These are phyloP conservation scores for Drosophila lini DNA, from an alignment of 1,140 invertebrate genomes.

Conservation along the genomic window DNA sequence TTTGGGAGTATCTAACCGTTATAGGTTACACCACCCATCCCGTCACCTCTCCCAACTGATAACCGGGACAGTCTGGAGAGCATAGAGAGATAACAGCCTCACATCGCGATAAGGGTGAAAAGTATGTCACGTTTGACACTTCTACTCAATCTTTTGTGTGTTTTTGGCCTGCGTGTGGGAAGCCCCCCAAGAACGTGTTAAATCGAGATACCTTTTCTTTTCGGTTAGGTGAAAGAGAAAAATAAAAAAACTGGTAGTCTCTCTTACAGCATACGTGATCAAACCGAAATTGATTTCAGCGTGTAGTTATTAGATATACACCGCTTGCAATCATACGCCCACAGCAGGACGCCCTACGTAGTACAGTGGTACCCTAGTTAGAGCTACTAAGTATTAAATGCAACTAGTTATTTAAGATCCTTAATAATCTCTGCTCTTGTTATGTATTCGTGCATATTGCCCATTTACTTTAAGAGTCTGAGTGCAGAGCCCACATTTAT, in stretches of 20 bases:
- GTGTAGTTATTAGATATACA: constrained; percentile 63
- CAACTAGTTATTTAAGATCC: not conserved
- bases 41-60: constrained; percentile 26
- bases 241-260: constrained; percentile 9
- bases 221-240: constrained; percentile 19
- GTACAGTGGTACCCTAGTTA: constrained; percentile 9
- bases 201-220: constrained; percentile 49
- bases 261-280: constrained; percentile 58
- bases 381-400: not conserved
- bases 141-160: constrained; percentile 26
- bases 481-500: constrained; percentile 3
- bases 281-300: constrained; percentile 64
- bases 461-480: not conserved
- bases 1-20: constrained; percentile 1
- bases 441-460: not conserved
- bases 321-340: constrained; percentile 25
- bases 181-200: constrained; percentile 50
- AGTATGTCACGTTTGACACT: constrained; percentile 75
- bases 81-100: constrained; percentile 56
- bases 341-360: constrained; percentile 9
- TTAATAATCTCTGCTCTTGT: not conserved
- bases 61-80: constrained; percentile 31
- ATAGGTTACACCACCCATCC: constrained; percentile 20
- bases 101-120: constrained; percentile 65
- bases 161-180: constrained; percentile 31